Evolutionary conservation across 2,797 vertebrate species (phyloP), one percentile per base, ranked within the genome.

Genomic region (Nyctibius grandis): DNA sequence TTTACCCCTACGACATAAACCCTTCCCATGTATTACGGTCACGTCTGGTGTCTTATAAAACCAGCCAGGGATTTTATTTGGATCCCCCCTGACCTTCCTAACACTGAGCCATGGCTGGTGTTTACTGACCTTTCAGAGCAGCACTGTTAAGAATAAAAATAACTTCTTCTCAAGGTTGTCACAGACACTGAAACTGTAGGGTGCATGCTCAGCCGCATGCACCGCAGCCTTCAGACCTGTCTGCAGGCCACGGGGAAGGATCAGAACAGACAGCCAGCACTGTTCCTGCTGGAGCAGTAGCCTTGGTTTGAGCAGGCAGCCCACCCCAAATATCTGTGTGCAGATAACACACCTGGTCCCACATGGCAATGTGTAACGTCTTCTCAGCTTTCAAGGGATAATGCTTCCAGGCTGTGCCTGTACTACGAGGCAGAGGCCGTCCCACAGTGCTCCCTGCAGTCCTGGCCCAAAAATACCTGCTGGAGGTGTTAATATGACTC

Each of bases 71-170:
- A n/a, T n/a, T 75, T 86, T 56, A 40, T 91, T 91, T 81, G 73
- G 19, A 92, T 89, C 33, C 61, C n/a, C 11, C 6, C 25, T 53
- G 59, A 40, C 21, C 91, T 47, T 34, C 14, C 53, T 90, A 90
- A 81, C 85, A 64, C 50, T 85, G 74, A 73, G 67, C 82, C 88
- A 85, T 1, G 0, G 34, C 68, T 70, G 74, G 44, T 93, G 75
- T 90, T 94, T 85, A 88, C 56, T 94, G 76, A 84, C 60, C 81
- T 94, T 88, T 95, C 45, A 76, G 36, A 92, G 85, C 23, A 86
- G 42, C 33, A 54, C 34, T 53, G 21, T 29, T 76, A 60, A 48
- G 73, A 96, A 69, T 33, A 76, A 87, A 96, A 97, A 88, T 19
- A 56, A 2, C 69, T 94, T 91, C 34, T 51, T 92, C 48, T 74